Base-by-base conservation (phyloP, 37 sponge, comb jelly and placozoan species). In the Halisarca cf. caerulea region DNA sequence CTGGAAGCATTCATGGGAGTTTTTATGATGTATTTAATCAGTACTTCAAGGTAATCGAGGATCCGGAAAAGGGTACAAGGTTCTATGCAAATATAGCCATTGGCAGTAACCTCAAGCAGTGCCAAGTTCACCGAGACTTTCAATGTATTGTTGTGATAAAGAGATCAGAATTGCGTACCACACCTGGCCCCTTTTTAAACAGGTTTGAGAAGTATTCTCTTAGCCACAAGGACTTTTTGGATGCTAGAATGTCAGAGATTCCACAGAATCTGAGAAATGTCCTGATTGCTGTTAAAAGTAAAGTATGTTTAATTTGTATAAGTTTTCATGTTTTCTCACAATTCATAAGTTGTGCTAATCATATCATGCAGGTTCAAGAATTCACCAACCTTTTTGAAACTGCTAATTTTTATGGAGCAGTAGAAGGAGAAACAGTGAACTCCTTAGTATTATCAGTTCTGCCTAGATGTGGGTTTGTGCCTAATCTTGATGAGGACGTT, bases 11-110 rank as follows among this genome's bases (percentile, higher is more conserved):
- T 51, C 90, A 92, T 41, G 96, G 92, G 83, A 90, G 93, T 59
- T 95, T 95, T 82, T 95, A 95, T 69, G 96, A 95, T 72, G 88
- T 95, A 59, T 95, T 95, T 82, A 95, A 95, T 37, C 83, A 91
- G 38, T 78, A 89, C 15, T 95, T 90, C 83, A 88, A 86, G n/a
- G 72, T 88, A 43, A 95, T 95, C 55, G 93, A 92, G 77, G 86
- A 90, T 74, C 86, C 89, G 30, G 74, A 85, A 17, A 85, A 85
- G 6, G 64, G 15, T 20, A 47, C 6, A 11, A 80, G 91, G 5
- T 95, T 84, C 86, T 95, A 86, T 59, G 87, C 96, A 68, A 95
- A 95, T 83, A 92, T 95, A 82, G 93, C 96, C 59, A 95, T 95
- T 66, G 96, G 96, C 0, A 86, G 93, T 43, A 93, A 95, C 84